Conservation (phyloP, 1,140 invertebrate genomes). For the Hycleus cichorii region DNA sequence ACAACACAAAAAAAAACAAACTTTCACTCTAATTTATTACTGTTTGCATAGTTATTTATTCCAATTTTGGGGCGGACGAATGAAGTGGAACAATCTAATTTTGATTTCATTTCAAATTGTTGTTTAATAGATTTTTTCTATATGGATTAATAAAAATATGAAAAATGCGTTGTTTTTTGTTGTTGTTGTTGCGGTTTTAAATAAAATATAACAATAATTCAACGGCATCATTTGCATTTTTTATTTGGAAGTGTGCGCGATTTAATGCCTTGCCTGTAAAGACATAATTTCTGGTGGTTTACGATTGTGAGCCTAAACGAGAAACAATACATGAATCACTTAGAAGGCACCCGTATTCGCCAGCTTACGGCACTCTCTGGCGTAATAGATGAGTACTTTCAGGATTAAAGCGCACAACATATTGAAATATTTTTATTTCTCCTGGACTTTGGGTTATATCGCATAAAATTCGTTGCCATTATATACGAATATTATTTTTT, state of each 20-base stretch:
- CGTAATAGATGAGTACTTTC: conserved; percentile 40
- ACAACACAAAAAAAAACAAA: conserved; percentile 3
- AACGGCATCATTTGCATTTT: conserved; percentile 34
- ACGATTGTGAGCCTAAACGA: conserved; percentile 36
- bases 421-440: conserved; percentile 39
- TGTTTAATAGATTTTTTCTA: neutral
- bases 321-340: conserved; percentile 42
- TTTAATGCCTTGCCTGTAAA: conserved; percentile 6
- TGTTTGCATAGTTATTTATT: conserved; percentile 32
- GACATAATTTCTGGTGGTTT: conserved; percentile 40
- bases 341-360: conserved; percentile 24
- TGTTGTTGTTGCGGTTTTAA: conserved; percentile 1
- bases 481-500: no score
- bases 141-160: conserved; percentile 14
- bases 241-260: conserved; percentile 19
- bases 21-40: conserved; percentile 33
- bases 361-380: conserved; percentile 23
- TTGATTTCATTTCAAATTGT: neutral
- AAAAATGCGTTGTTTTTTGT: conserved; percentile 13
- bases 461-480: neutral
- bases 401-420: conserved; percentile 38
- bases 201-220: conserved; percentile 25
- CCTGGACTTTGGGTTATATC: neutral
- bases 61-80: neutral
- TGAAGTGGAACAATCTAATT: neutral